phyloP scores from a whole-genome alignment of 2,113 vertebrate species.

The Atherinomorus stipes region DNA sequence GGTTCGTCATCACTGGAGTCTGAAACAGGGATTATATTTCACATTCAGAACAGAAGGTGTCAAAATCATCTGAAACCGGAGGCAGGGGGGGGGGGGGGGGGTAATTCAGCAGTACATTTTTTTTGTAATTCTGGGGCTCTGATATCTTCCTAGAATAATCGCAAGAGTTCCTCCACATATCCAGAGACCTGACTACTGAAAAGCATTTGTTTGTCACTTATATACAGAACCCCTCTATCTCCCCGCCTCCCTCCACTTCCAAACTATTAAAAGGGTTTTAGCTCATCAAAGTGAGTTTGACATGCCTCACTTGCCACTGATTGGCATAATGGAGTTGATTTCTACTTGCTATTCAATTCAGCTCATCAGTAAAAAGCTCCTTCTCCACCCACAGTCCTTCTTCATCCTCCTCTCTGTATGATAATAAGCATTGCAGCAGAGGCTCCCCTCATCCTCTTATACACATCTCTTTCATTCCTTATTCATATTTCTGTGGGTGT shows the following conservation, averaged over 20 bases:
- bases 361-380: constrained; percentile 59
- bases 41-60: too few relatives aligned
- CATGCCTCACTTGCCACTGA: constrained; percentile 40
- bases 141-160: neutral
- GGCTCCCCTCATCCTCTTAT: constrained; percentile 62
- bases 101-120: neutral
- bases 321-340: constrained; percentile 61
- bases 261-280: constrained; percentile 18
- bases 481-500: constrained; percentile 57
- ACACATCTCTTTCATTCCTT: constrained; percentile 61
- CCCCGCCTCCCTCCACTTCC: neutral
- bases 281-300: constrained; percentile 35
- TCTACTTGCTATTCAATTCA: constrained; percentile 63
- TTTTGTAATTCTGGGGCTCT: neutral
- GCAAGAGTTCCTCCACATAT: neutral
- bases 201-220: neutral
- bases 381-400: constrained; percentile 50
- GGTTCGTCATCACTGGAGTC: too few relatives aligned
- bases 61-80: neutral
- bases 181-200: neutral
- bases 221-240: neutral
- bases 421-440: constrained; percentile 74
- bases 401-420: constrained; percentile 54
- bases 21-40: too few relatives aligned
- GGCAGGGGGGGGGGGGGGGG: neutral